A percentile compares a stretch with the other conserved stretches of the same genome.
Evolutionary conservation across 92 coral and sea anemone genomes (phyloP).

Genomic region (Virgularia gustaviana): DNA sequence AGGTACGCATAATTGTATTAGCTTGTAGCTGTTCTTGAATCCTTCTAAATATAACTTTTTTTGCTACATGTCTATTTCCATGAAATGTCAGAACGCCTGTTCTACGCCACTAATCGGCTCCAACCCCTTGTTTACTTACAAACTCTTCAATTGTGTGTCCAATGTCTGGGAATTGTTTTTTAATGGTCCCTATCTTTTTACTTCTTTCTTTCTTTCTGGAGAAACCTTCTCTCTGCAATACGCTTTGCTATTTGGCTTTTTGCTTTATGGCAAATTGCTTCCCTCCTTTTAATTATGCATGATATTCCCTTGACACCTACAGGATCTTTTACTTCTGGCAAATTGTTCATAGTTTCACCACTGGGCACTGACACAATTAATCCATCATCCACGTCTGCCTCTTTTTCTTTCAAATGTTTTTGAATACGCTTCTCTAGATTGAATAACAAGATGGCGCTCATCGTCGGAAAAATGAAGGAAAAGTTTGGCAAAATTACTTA

Average conservation of each 20-base stretch:
- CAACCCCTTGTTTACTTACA: conserved; percentile 46
- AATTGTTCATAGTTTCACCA: conserved; percentile 41
- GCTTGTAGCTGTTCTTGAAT: conserved; percentile 58
- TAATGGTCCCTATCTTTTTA: conserved; percentile 37
- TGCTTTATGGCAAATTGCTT: conserved; percentile 32
- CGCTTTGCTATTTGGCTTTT: conserved; percentile 29
- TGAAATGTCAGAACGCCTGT: conserved; percentile 62
- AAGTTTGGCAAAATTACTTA: conserved; percentile 51
- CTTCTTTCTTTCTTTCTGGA: conserved; percentile 42
- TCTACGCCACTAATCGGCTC: conserved; percentile 65
- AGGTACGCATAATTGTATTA: conserved; percentile 58
- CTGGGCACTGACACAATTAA: conserved; percentile 48
- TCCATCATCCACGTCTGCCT: conserved; percentile 34
- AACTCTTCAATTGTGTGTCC: conserved; percentile 46
- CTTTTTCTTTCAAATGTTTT: conserved; percentile 36
- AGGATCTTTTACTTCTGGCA: conserved; percentile 16
- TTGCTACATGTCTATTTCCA: conserved; percentile 52
- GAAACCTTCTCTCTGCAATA: conserved; percentile 40
- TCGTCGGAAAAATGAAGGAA: conserved; percentile 40
- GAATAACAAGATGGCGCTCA: conserved; percentile 45
- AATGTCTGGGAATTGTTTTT: conserved; percentile 42
- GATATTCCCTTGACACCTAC: conserved; percentile 37
- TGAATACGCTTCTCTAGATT: conserved; percentile 49
- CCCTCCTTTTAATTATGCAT: conserved; percentile 31
- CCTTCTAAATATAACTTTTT: conserved; percentile 56